A percentile compares a stretch with the other conserved stretches of the same genome.
phyloP scores from a whole-genome alignment of 2,888 invertebrate genomes.

The Drosophila rellima region DNA sequence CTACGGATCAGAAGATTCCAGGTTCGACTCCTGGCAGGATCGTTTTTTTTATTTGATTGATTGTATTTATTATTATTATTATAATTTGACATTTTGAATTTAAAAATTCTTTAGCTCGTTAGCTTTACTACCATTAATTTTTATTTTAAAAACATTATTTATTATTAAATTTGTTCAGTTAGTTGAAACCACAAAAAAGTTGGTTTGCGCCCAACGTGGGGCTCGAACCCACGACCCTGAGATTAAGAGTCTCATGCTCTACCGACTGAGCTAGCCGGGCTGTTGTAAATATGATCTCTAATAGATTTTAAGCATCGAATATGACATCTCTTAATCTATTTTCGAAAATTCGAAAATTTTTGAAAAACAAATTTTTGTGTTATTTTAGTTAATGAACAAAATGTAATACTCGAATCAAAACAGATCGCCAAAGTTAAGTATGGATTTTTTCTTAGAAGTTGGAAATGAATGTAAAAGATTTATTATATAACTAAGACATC shows the following conservation, averaged over 20 bases:
- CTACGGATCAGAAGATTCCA: conserved; percentile 87
- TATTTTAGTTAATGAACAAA: not conserved
- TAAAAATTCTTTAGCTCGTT: not conserved
- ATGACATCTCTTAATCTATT: not conserved
- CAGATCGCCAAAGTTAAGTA: not conserved
- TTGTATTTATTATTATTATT: too few species aligned
- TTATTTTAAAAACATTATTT: not conserved
- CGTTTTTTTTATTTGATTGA: conserved; percentile 53
- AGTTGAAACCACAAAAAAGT: conserved; percentile 25
- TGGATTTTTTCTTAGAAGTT: not conserved
- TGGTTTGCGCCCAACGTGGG: conserved; percentile 74
- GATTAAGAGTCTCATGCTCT: conserved; percentile 81
- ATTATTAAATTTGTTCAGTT: not conserved
- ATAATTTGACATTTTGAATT: too few species aligned
- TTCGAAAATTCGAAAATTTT: not conserved
- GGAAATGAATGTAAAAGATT: not conserved
- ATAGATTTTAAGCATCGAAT: conserved; percentile 1
- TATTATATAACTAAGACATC: not conserved
- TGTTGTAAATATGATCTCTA: fast-evolving
- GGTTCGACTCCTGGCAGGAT: conserved; percentile 86
- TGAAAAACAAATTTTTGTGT: not conserved
- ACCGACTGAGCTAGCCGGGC: conserved; percentile 82
- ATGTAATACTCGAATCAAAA: not conserved
- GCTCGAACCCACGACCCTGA: conserved; percentile 82
- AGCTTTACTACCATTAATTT: not conserved